These are phyloP conservation scores for Uromys caudimaculatus DNA, from an alignment of 2,797 vertebrate species.

Conservation along the genomic window DNA sequence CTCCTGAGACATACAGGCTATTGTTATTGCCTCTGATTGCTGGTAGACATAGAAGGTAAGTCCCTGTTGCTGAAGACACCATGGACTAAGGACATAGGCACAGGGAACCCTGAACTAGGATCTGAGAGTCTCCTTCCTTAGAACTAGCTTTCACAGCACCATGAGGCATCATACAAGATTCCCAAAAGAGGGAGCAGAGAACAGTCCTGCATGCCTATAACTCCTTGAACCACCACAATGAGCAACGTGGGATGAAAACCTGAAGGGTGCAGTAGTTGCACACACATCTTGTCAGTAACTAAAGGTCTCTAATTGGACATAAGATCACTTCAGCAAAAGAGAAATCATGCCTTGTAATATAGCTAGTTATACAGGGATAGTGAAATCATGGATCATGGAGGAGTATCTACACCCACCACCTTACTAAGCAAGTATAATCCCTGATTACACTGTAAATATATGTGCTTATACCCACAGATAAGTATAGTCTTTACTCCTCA, in stretches of 20 bases:
- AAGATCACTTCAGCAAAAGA: neutral
- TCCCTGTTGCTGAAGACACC: neutral
- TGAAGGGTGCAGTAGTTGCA: too few relatives aligned
- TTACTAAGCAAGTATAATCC: neutral
- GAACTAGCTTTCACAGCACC: neutral
- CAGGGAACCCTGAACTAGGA: neutral
- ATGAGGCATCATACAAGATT: neutral
- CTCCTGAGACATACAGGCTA: neutral
- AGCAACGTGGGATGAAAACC: neutral
- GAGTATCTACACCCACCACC: too few relatives aligned
- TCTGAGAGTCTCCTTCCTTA: neutral
- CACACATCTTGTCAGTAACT: too few relatives aligned
- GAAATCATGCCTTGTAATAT: neutral
- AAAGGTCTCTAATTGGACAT: neutral
- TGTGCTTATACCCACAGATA: neutral
- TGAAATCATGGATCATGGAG: neutral
- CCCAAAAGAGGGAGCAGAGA: too few relatives aligned
- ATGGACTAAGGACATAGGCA: too few relatives aligned
- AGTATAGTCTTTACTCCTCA: neutral
- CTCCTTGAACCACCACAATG: neutral
- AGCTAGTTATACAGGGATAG: neutral
- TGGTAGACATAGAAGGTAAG: neutral
- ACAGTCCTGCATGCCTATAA: too few relatives aligned
- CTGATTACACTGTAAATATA: neutral
- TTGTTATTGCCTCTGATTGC: neutral